Evolutionary conservation across 2,113 vertebrate species (phyloP).

Genomic region (Lepus timidus): DNA sequence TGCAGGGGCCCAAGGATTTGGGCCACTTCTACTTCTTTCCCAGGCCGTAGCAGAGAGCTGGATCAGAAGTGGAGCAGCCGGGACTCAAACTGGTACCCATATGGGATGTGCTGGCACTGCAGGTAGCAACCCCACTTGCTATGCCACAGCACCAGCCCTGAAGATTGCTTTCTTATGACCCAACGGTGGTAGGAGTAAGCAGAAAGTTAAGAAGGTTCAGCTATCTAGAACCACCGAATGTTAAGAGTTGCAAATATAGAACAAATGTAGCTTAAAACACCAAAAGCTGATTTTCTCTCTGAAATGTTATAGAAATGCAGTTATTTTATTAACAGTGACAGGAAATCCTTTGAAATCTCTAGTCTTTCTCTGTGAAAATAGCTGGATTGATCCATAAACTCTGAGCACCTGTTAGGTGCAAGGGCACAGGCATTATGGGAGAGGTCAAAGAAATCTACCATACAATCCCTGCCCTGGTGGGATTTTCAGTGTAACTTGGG

Average conservation of each 20-base stretch:
- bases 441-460: neutral
- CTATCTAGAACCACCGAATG: neutral
- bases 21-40: no score
- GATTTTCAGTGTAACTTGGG: neutral
- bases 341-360: neutral
- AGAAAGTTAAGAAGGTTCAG: neutral
- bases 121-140: no score
- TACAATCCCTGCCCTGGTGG: neutral
- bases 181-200: neutral
- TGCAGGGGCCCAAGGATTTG: no score
- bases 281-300: neutral
- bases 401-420: neutral
- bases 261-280: neutral
- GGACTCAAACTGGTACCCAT: no score
- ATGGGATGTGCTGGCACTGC: no score
- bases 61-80: no score
- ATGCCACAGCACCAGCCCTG: neutral
- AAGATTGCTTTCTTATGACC: conserved; percentile 20
- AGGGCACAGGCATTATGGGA: neutral
- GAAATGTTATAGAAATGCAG: neutral
- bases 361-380: conserved; percentile 53
- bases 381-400: neutral
- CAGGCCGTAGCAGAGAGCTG: no score
- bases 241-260: neutral
- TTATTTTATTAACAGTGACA: conserved; percentile 16